These are phyloP conservation scores for Sthenelais limicola DNA, from an alignment of 2,888 invertebrate genomes.

Conservation along the genomic window DNA sequence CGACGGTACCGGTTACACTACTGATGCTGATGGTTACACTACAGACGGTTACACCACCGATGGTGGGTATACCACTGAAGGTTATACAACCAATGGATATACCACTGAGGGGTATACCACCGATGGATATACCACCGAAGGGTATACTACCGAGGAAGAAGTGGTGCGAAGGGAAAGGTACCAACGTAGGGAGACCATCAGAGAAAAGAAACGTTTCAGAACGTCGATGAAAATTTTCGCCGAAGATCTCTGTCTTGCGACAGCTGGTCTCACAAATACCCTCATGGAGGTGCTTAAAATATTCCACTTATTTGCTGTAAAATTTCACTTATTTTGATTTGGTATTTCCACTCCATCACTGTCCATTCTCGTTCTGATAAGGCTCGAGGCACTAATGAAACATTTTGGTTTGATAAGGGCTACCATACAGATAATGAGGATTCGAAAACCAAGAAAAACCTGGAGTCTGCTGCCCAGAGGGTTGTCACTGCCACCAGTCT, in stretches of 20 bases:
- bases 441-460: conserved; percentile 6
- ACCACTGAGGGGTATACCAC: conserved; percentile 25
- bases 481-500: conserved; percentile 28
- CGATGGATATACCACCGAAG: conserved; percentile 25
- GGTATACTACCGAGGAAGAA: conserved; percentile 32
- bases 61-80: conserved; percentile 19
- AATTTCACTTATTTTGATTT: no score
- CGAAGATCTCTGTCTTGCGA: conserved; percentile 25
- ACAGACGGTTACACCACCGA: conserved; percentile 10
- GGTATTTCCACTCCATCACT: no score
- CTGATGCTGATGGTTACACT: conserved; percentile 1
- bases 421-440: conserved; percentile 23
- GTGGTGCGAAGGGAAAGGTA: conserved; percentile 13
- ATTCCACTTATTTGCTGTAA: no score
- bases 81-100: conserved; percentile 23
- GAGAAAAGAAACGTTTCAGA: conserved; percentile 27
- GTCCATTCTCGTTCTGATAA: no score
- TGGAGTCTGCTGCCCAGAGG: conserved; percentile 27
- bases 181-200: neutral
- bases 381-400: no score
- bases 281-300: conserved; percentile 28
- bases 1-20: conserved; percentile 19
- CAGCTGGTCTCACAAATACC: conserved; percentile 20
- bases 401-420: no score
- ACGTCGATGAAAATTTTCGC: conserved; percentile 20